These are phyloP conservation scores for Erethizon dorsatum DNA, from an alignment of 2,797 vertebrate genomes.

Conservation along the genomic window DNA sequence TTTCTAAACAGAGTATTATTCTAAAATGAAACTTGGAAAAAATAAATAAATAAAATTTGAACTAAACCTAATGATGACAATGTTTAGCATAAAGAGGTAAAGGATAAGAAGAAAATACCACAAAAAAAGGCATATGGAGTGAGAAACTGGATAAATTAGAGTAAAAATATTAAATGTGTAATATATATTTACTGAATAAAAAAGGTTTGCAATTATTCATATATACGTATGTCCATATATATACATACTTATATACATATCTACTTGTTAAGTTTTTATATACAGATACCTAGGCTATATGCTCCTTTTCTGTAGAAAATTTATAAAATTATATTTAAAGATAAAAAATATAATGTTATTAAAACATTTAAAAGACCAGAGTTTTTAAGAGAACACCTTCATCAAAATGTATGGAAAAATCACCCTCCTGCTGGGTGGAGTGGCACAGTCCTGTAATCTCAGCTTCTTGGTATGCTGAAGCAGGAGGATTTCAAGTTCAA, in stretches of 20 bases:
- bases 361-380: background rate
- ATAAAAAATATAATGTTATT: background rate
- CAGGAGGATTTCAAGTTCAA: background rate
- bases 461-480: background rate
- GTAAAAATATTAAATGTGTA: background rate
- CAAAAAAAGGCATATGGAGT: background rate
- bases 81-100: background rate
- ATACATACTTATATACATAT: background rate
- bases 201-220: background rate
- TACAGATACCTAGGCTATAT: background rate
- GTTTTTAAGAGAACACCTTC: background rate
- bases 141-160: background rate
- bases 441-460: background rate
- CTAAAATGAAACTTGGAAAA: background rate
- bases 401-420: background rate
- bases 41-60: background rate
- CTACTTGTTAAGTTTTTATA: background rate
- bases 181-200: background rate
- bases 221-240: background rate
- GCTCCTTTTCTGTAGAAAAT: background rate
- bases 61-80: background rate
- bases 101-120: background rate
- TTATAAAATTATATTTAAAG: background rate
- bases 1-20: background rate
- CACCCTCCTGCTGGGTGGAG: background rate